phyloP scores from a whole-genome alignment of 2,797 vertebrate genomes.

The Aulostomus chinensis region DNA sequence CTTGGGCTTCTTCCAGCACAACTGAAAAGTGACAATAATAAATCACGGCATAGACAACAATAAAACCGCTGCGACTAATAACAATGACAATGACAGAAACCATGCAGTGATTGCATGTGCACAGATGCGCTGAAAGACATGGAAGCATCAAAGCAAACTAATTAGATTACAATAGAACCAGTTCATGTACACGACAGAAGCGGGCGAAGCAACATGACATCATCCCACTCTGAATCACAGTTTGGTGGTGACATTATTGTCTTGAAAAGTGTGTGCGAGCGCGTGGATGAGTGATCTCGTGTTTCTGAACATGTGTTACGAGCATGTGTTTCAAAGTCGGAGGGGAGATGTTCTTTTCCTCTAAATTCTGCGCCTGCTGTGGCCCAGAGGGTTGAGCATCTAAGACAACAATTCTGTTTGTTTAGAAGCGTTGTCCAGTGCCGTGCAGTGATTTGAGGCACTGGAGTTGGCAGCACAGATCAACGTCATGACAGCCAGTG shows the following conservation, averaged over 20 bases:
- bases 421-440: conserved; percentile 27
- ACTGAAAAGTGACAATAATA: conserved; percentile 19
- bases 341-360: conserved; percentile 25
- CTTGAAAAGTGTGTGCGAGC: conserved; percentile 11
- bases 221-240: conserved; percentile 13
- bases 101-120: neutral
- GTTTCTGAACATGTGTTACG: conserved; percentile 11
- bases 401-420: conserved; percentile 29
- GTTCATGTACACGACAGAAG: conserved; percentile 11
- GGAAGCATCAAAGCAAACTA: conserved; percentile 6
- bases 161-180: neutral
- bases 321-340: conserved; percentile 11
- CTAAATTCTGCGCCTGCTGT: conserved; percentile 14
- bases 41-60: conserved; percentile 11
- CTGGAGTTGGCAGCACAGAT: conserved; percentile 40
- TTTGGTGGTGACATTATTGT: conserved; percentile 20
- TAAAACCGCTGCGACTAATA: too few species aligned
- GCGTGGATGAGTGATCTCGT: conserved; percentile 3
- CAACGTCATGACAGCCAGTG: conserved; percentile 32
- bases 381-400: conserved; percentile 16
- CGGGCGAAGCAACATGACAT: conserved; percentile 11
- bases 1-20: conserved; percentile 20
- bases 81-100: conserved; percentile 1
- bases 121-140: neutral
- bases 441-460: conserved; percentile 36